Conservation (phyloP, 2,113 vertebrate genomes). For the Lonchura striata region DNA sequence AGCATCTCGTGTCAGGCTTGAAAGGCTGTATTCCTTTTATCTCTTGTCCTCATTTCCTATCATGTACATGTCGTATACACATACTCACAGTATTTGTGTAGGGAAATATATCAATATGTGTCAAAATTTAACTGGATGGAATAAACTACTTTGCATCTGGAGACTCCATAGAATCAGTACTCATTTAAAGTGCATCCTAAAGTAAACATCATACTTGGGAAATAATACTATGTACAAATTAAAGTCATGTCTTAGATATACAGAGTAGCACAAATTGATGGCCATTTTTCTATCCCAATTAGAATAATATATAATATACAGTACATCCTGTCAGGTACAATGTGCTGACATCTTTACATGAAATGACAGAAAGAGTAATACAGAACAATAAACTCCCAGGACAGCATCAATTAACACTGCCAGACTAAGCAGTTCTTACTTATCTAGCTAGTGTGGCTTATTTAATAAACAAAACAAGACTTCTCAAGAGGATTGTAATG, state of each 20-base stretch:
- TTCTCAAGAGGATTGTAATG: conserved; percentile 9
- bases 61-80: rapidly evolving
- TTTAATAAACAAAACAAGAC: conserved; percentile 49
- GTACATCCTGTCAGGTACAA: conserved; percentile 1
- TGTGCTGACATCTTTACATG: background rate
- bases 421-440: conserved; percentile 46
- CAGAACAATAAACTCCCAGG: conserved; percentile 21
- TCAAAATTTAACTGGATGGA: background rate
- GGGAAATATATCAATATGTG: background rate
- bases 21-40: background rate
- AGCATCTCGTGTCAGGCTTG: background rate
- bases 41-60: background rate
- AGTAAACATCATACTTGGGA: background rate
- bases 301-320: conserved; percentile 40
- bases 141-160: background rate
- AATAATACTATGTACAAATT: background rate
- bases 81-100: background rate
- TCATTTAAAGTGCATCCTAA: background rate
- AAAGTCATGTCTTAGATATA: background rate
- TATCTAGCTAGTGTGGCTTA: background rate
- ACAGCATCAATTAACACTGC: conserved; percentile 44
- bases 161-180: background rate
- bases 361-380: conserved; percentile 44
- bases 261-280: background rate
- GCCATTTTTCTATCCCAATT: background rate